Conservation (phyloP, 2,888 invertebrate species). For the Nomada flava region DNA sequence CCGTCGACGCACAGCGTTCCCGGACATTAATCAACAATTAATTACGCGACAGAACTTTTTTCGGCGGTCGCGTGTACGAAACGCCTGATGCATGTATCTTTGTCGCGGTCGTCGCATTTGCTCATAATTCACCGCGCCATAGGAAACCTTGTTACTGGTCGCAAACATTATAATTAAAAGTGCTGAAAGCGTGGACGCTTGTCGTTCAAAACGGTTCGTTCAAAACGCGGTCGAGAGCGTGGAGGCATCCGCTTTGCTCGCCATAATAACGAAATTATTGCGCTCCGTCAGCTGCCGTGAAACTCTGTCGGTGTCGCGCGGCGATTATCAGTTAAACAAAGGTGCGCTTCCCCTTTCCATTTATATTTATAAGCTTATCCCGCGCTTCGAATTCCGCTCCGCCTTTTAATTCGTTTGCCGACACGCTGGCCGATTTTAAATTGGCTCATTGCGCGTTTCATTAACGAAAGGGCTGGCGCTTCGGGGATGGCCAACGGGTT, state of each 20-base stretch:
- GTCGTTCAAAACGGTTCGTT: constrained; percentile 8
- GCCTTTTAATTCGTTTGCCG: constrained; percentile 14
- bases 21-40: too few relatives aligned
- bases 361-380: constrained; percentile 60
- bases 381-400: constrained; percentile 23
- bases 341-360: constrained; percentile 20
- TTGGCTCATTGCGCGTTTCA: constrained; percentile 57
- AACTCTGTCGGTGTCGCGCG: neutral
- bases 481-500: neutral
- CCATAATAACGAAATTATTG: constrained; percentile 42
- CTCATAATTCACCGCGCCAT: neutral
- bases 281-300: neutral
- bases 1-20: too few relatives aligned
- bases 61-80: neutral
- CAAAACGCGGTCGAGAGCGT: constrained; percentile 5
- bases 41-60: too few relatives aligned
- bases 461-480: constrained; percentile 26
- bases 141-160: constrained; percentile 20
- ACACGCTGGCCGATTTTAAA: constrained; percentile 46
- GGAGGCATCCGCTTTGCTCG: constrained; percentile 22
- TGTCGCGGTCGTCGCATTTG: neutral
- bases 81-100: neutral
- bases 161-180: constrained; percentile 38
- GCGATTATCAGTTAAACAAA: constrained; percentile 22
- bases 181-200: constrained; percentile 1